A percentile compares a stretch with the other conserved stretches of the same genome.
These are phyloP conservation scores for Amaurobius ferox DNA, from an alignment of 2,888 invertebrate genomes.

Conservation along the genomic window DNA sequence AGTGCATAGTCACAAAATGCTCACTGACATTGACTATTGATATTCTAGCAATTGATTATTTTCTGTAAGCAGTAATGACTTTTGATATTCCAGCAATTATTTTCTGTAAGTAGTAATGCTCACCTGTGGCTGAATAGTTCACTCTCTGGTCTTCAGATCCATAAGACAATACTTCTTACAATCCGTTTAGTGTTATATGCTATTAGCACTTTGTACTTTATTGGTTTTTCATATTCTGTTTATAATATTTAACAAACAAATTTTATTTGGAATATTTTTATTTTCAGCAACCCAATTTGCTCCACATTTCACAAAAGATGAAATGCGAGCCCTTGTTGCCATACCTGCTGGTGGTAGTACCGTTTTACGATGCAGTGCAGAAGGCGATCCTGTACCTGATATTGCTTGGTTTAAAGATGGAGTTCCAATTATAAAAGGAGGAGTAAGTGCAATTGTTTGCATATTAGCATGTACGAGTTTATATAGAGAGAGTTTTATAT, in stretches of 20 bases:
- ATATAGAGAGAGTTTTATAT: too few species aligned
- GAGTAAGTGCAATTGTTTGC: conserved; percentile 36
- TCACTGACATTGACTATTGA: too few species aligned
- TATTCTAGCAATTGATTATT: too few species aligned
- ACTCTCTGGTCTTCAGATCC: too few species aligned
- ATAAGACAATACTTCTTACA: too few species aligned
- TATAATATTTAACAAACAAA: background rate
- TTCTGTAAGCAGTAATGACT: too few species aligned
- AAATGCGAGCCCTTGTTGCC: conserved; percentile 26
- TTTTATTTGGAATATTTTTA: background rate
- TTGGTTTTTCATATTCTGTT: background rate
- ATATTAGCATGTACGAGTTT: too few species aligned
- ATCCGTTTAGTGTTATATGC: too few species aligned
- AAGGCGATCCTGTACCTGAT: conserved; percentile 40
- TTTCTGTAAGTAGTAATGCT: too few species aligned
- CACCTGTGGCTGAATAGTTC: too few species aligned
- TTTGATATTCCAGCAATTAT: too few species aligned
- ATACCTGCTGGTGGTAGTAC: conserved; percentile 36
- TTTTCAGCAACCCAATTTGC: background rate
- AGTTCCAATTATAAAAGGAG: conserved; percentile 11
- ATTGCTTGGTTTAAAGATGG: conserved; percentile 46
- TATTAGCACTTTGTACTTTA: background rate
- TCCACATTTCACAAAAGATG: conserved; percentile 23
- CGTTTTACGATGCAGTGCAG: conserved; percentile 33
- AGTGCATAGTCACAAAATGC: too few species aligned